A percentile compares a stretch with the other conserved stretches of the same genome.
Evolutionary conservation across 2,888 invertebrate genomes (phyloP).

Genomic region (Aethes cnicana): DNA sequence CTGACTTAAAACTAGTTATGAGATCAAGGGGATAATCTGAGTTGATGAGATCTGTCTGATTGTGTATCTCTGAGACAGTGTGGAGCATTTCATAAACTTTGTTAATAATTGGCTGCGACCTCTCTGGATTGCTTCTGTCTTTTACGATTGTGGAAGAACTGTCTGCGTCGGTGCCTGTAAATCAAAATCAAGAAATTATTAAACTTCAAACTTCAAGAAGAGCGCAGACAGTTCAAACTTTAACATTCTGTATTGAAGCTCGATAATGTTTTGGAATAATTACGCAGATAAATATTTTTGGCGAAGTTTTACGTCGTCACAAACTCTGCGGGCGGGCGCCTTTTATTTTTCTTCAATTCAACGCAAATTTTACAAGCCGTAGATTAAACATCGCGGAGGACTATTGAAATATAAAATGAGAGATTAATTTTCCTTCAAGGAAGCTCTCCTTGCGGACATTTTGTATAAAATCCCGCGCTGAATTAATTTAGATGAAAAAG

Average conservation of each 20-base stretch:
- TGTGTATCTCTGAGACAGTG: conserved; percentile 48
- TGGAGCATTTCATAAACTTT: conserved; percentile 74
- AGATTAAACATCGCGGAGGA: conserved; percentile 20
- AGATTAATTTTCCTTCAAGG: conserved; percentile 28
- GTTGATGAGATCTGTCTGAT: conserved; percentile 51
- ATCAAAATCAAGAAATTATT: conserved; percentile 31
- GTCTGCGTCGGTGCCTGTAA: conserved; percentile 70
- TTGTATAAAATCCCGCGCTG: conserved; percentile 34
- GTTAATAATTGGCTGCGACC: conserved; percentile 63
- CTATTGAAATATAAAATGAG: conserved; percentile 29
- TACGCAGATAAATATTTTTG: neutral
- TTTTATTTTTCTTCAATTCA: conserved; percentile 5
- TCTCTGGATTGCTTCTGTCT: conserved; percentile 45
- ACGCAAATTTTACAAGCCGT: conserved; percentile 7
- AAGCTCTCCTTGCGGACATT: conserved; percentile 25
- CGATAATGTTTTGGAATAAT: neutral
- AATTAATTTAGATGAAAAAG: conserved; percentile 50
- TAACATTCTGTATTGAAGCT: no score
- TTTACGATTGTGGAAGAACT: conserved; percentile 51
- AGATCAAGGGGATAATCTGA: conserved; percentile 55
- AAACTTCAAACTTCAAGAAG: no score
- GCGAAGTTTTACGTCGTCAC: neutral
- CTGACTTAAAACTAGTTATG: conserved; percentile 48
- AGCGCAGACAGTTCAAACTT: no score
- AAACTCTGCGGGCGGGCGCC: neutral